A percentile compares a stretch with the other conserved stretches of the same genome.
Conservation (phyloP, 1,140 invertebrate genomes). For the Triops longicaudatus region DNA sequence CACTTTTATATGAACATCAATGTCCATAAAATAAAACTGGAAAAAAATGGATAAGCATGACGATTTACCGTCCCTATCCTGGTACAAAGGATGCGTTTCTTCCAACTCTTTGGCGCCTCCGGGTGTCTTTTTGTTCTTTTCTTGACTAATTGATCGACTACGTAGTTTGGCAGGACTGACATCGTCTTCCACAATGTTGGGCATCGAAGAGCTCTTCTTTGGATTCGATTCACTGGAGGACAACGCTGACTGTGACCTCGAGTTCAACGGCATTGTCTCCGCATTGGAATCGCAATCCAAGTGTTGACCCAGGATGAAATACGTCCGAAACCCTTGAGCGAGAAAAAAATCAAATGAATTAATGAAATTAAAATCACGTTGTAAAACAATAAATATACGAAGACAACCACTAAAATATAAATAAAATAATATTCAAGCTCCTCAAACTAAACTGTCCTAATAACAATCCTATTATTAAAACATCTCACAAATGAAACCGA, state of each 20-base stretch:
- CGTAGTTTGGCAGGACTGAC: background rate
- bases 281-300: conserved; percentile 12
- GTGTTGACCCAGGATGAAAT: background rate
- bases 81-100: background rate
- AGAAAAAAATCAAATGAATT: conserved; percentile 24
- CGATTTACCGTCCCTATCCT: background rate
- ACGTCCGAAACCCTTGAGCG: background rate
- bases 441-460: no score
- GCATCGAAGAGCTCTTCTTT: background rate
- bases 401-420: background rate
- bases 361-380: no score
- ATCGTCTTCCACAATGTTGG: background rate
- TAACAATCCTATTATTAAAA: no score
- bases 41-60: no score
- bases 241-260: background rate
- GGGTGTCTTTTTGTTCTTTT: background rate
- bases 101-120: background rate
- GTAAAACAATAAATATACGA: no score
- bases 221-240: background rate
- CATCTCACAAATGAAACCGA: no score
- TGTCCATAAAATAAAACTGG: no score
- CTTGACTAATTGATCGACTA: background rate
- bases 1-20: no score
- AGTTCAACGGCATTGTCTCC: background rate
- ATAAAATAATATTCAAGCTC: no score